These are phyloP conservation scores for Oophaga pumilio DNA, from an alignment of 2,113 vertebrate species.

Conservation along the genomic window DNA sequence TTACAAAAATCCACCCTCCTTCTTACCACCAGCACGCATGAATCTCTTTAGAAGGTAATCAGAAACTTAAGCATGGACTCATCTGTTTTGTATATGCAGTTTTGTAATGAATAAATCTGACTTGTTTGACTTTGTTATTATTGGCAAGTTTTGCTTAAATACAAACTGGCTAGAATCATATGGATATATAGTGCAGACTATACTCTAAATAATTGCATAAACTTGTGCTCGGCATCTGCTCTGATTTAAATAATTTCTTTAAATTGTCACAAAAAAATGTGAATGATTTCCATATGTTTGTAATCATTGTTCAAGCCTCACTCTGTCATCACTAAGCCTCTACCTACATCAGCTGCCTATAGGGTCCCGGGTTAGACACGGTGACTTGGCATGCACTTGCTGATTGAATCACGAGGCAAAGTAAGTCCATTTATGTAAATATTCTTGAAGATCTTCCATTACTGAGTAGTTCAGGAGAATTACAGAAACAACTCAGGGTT, in stretches of 20 bases:
- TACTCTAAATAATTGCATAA: neutral
- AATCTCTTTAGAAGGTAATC: neutral
- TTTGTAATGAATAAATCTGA: neutral
- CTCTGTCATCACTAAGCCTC: neutral
- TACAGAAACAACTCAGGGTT: too few relatives aligned
- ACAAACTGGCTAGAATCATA: neutral
- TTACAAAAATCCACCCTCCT: neutral
- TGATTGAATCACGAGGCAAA: neutral
- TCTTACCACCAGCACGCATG: neutral
- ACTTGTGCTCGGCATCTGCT: constrained; percentile 1
- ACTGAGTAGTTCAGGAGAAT: too few relatives aligned
- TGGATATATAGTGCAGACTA: neutral
- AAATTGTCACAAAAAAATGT: constrained; percentile 21
- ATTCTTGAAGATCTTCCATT: neutral
- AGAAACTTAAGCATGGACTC: neutral
- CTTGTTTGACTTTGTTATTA: constrained; percentile 14
- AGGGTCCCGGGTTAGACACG: neutral
- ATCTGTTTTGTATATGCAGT: constrained; percentile 5
- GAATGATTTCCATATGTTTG: constrained; percentile 5
- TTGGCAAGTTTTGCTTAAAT: constrained; percentile 11
- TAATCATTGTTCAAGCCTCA: neutral
- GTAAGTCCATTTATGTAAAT: neutral
- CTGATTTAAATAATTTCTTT: constrained; percentile 23
- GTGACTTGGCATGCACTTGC: neutral
- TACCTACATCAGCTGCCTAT: neutral